phyloP scores from a whole-genome alignment of 2,797 vertebrate species.

The Falco concolor region DNA sequence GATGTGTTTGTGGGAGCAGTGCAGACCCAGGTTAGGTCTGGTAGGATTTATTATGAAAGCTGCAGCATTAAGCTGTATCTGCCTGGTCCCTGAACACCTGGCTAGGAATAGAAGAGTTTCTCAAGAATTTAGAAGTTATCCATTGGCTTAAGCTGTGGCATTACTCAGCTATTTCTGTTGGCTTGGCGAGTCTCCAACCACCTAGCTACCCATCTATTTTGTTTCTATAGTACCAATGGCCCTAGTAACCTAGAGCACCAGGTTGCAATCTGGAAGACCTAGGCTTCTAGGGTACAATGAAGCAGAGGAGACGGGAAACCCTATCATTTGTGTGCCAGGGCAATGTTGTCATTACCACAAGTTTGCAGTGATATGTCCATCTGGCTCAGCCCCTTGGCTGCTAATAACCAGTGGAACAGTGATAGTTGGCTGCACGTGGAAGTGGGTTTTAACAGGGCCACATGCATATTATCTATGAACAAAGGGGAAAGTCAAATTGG shows the following conservation, averaged over 20 bases:
- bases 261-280: background rate
- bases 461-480: background rate
- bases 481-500: background rate
- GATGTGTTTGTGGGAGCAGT: background rate
- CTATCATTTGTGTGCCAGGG: background rate
- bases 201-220: background rate
- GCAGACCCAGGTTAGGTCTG: background rate
- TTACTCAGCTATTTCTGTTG: background rate
- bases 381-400: background rate
- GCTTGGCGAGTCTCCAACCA: background rate
- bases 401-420: background rate
- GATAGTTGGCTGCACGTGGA: background rate
- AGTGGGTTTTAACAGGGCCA: background rate
- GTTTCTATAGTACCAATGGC: background rate
- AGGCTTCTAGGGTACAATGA: background rate
- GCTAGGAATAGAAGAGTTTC: background rate
- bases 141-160: background rate
- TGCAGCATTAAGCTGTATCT: background rate
- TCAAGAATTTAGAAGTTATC: background rate
- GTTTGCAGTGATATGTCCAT: background rate
- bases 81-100: background rate
- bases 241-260: background rate
- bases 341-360: slow-evolving; percentile 10
- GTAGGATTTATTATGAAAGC: background rate
- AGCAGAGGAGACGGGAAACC: background rate